phyloP scores from a whole-genome alignment of 2,888 invertebrate genomes.

The Aphodius sticticus region DNA sequence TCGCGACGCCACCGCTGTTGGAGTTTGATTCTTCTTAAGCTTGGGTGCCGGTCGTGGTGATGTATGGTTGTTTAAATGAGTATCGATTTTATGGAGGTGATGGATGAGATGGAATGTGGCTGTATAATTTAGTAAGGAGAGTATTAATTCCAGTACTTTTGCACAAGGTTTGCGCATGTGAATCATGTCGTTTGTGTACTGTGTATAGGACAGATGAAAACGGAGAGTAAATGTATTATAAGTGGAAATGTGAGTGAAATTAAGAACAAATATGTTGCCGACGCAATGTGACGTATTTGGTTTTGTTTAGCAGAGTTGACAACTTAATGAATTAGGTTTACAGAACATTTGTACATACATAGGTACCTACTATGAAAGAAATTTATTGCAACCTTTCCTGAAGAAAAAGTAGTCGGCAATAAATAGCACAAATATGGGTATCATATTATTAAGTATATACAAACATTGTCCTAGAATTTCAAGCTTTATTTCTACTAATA shows the following conservation, averaged over 20 bases:
- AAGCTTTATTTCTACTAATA: too few relatives aligned
- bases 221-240: not conserved
- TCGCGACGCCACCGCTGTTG: not conserved
- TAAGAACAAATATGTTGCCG: not conserved
- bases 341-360: not conserved
- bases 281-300: not conserved
- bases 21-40: not conserved
- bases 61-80: not conserved
- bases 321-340: not conserved
- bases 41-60: not conserved
- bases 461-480: too few relatives aligned
- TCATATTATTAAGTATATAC: not conserved
- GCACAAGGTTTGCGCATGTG: not conserved
- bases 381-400: not conserved
- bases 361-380: not conserved
- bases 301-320: not conserved
- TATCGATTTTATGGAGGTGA: not conserved
- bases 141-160: not conserved
- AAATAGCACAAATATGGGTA: not conserved
- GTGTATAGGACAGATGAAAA: too few relatives aligned
- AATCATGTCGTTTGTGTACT: not conserved
- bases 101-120: not conserved
- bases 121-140: not conserved
- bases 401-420: not conserved
- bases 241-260: not conserved